Conservation (phyloP, 1,140 invertebrate species). For the Aphidius ervi region DNA sequence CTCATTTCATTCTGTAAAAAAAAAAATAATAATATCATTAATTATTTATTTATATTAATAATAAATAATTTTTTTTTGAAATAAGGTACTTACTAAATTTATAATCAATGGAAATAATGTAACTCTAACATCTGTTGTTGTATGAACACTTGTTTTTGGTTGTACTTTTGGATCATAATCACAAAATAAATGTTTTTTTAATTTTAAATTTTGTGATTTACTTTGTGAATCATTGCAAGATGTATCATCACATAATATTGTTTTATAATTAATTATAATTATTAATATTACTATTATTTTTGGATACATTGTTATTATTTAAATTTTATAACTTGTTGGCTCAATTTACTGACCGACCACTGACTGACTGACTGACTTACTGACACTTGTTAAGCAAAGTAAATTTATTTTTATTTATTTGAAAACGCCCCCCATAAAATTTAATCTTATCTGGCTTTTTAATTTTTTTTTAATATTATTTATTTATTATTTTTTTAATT, state of each 20-base stretch:
- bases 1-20: constrained; percentile 17
- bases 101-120: constrained; percentile 51
- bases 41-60: not conserved
- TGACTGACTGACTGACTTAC: not conserved
- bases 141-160: constrained; percentile 41
- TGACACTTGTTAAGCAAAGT: not conserved
- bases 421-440: constrained; percentile 11
- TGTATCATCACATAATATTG: not conserved
- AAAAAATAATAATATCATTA: constrained; percentile 3
- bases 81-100: constrained; percentile 51
- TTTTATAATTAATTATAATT: not conserved
- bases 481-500: no score
- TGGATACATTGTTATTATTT: constrained; percentile 14
- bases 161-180: constrained; percentile 53
- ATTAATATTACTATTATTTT: not conserved
- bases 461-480: no score
- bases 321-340: not conserved
- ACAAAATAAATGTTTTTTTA: constrained; percentile 52
- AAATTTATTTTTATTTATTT: not conserved
- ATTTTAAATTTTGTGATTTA: constrained; percentile 26
- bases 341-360: not conserved
- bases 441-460: not conserved
- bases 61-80: not conserved
- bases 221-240: constrained; percentile 33
- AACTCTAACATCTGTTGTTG: constrained; percentile 47